A percentile compares a stretch with the other conserved stretches of the same genome.
phyloP scores from a whole-genome alignment of 2,888 invertebrate species.

The Formica aserva region DNA sequence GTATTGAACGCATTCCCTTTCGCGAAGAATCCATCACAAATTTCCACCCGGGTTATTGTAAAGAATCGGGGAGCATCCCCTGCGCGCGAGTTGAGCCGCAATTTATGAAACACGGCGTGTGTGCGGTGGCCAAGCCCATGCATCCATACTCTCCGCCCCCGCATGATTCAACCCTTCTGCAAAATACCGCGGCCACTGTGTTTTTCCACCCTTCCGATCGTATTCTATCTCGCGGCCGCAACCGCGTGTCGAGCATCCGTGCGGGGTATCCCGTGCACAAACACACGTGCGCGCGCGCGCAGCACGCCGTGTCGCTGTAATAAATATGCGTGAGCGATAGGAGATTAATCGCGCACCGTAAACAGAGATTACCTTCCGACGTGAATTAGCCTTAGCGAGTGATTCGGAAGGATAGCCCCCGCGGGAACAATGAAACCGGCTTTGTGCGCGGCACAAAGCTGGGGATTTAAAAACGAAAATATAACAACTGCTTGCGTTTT shows the following conservation, averaged over 20 bases:
- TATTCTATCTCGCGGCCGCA: slow-evolving; percentile 53
- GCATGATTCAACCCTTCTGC: slow-evolving; percentile 61
- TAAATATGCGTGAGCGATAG: slow-evolving; percentile 55
- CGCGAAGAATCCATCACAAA: neutral
- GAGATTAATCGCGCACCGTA: slow-evolving; percentile 52
- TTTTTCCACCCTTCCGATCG: slow-evolving; percentile 62
- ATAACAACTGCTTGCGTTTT: slow-evolving; percentile 14
- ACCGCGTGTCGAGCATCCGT: slow-evolving; percentile 47
- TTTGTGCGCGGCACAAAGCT: slow-evolving; percentile 35
- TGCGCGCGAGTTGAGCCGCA: slow-evolving; percentile 13
- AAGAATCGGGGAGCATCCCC: slow-evolving; percentile 21
- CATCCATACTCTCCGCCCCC: slow-evolving; percentile 4
- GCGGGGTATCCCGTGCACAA: slow-evolving; percentile 41
- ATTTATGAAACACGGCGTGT: slow-evolving; percentile 47
- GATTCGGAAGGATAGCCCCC: slow-evolving; percentile 37
- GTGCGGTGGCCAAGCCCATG: neutral
- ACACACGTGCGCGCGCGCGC: slow-evolving; percentile 11
- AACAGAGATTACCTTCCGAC: slow-evolving; percentile 54
- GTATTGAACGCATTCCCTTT: neutral
- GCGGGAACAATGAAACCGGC: slow-evolving; percentile 44
- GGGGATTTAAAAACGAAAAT: slow-evolving; percentile 45
- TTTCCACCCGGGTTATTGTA: slow-evolving; percentile 31
- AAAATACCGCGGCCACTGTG: slow-evolving; percentile 64
- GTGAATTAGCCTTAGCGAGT: slow-evolving; percentile 53
- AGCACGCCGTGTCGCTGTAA: slow-evolving; percentile 18